Base-by-base conservation (phyloP, 1,140 invertebrate species). In the Drosophila grimshawi region DNA sequence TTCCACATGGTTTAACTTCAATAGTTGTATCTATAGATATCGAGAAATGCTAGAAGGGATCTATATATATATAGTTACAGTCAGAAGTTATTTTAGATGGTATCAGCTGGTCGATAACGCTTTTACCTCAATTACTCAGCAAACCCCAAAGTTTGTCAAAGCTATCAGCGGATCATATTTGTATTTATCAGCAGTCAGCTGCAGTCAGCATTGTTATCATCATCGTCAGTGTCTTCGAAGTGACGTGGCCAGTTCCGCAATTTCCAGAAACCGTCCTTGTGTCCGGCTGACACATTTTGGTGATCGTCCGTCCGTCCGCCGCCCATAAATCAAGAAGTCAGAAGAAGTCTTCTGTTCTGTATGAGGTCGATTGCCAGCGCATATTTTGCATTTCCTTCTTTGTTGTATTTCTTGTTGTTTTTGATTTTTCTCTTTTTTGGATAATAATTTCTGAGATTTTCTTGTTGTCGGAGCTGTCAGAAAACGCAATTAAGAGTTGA, bases 231-330 rank as follows among this genome's bases (percentile, higher is more conserved):
- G 4, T n/a, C 10, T 32, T 29, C 30, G 7, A 8, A 45, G n/a
- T 41, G 7, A 52, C 49, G 46, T 52, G 46, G 43, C 56, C 65
- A 59, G 45, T 60, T 52, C 51, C 52, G 59, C 32, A 49, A 11
- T 11, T 55, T 70, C 70, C 76, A 48, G n/a, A 8, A 11, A 55
- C 19, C 32, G 59, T 67, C 66, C 60, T 81, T 77, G 69, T 77
- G 19, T 19, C 32, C n/a, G 45, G 7, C 56, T 59, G 46, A 74
- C 46, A 62, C 65, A 66, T 69, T 77, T 81, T 63, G 57, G 29
- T 3, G 39, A 29, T 53, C 43, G 5, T 29, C 19, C 19, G 37
- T 35, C 4, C 35, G 19, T 11, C 7, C 33, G 3, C 19, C 19
- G 10, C 32, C 49, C 45, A 56, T 68, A 57, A 63, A 63, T 78